Base-by-base conservation (phyloP, 1,140 invertebrate species). In the Heterodera schachtii region DNA sequence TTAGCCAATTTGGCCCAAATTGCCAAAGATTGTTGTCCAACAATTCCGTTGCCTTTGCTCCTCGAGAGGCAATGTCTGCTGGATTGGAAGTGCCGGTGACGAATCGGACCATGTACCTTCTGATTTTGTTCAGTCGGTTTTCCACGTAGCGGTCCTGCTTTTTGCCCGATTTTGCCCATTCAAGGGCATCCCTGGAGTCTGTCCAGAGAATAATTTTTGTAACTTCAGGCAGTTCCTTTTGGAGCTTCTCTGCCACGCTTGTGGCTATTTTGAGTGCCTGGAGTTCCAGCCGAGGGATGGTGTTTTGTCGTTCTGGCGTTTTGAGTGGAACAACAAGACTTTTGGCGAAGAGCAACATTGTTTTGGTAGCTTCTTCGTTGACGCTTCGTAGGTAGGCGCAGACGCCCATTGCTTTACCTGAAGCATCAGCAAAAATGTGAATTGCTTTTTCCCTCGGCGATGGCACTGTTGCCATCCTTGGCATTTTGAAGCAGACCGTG, bases 391-490 rank as follows among this genome's bases (percentile, higher is more conserved):
- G 47, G 19, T 73, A 73, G 16, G 71, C 71, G 44, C 44, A 46
- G 16, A 73, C 47, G 11, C 71, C 71, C 71, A 73, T 73, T 19
- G 71, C 71, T n/a, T 73, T 49, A 16, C 47, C 47, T n/a, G 71
- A 73, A 16, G 71, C 71, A n/a, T 73, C 71, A 11, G 71, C 71
- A n/a, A 73, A 73, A 16, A 73, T 73, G 13, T 73, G 71, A 16
- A 73, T 46, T 73, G 19, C 16, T 46, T 73, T 16, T 2, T 49
- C 71, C 19, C 3, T 60, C 16, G 47, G 44, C 47, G 11, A 16
- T 2, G 16, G 44, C 13, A 46, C 13, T 16, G 13, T 5, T 13
- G 19, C 47, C 47, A 16, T n/a, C 19, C 71, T 73, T 73, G 71
- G n/a, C 13, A 73, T 73, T 73, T 73, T 49, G 11, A 73, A 4